These are phyloP conservation scores for Grammomys dolichurus DNA, from an alignment of 2,113 vertebrate species.

Conservation along the genomic window DNA sequence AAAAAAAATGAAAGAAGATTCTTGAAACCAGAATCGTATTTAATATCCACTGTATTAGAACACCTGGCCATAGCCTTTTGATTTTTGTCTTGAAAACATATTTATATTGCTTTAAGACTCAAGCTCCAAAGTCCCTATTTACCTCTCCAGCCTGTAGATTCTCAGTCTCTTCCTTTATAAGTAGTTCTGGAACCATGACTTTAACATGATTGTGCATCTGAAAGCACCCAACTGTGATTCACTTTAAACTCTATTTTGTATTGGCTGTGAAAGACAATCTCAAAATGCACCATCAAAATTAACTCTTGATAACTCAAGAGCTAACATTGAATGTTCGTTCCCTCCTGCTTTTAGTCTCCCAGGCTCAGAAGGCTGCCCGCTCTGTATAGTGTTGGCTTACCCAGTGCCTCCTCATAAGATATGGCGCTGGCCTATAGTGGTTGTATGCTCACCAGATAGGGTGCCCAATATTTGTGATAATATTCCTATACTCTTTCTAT, in stretches of 20 bases:
- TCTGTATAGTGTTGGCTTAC: background rate
- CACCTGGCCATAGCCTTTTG: slow-evolving; percentile 61
- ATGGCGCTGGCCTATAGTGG: background rate
- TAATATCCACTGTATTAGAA: background rate
- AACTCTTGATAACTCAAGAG: background rate
- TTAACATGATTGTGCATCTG: background rate
- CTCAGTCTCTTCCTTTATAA: background rate
- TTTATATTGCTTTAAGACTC: background rate
- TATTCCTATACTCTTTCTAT: background rate
- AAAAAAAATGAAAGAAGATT: slow-evolving; percentile 49
- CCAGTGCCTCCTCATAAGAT: background rate
- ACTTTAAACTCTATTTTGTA: background rate
- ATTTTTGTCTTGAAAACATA: slow-evolving; percentile 61
- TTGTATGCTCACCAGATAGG: background rate
- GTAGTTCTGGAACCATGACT: background rate
- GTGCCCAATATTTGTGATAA: background rate
- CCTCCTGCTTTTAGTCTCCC: background rate
- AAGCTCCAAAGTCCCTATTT: background rate
- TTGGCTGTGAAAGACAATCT: background rate
- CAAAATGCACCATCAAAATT: background rate
- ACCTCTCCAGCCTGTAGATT: background rate
- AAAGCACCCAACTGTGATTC: background rate
- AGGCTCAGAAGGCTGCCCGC: background rate
- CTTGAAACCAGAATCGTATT: slow-evolving; percentile 49
- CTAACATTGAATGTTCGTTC: background rate